Evolutionary conservation across 2,113 vertebrate genomes (phyloP), one percentile per base, ranked within the genome.

Genomic region (Ranitomeya variabilis): DNA sequence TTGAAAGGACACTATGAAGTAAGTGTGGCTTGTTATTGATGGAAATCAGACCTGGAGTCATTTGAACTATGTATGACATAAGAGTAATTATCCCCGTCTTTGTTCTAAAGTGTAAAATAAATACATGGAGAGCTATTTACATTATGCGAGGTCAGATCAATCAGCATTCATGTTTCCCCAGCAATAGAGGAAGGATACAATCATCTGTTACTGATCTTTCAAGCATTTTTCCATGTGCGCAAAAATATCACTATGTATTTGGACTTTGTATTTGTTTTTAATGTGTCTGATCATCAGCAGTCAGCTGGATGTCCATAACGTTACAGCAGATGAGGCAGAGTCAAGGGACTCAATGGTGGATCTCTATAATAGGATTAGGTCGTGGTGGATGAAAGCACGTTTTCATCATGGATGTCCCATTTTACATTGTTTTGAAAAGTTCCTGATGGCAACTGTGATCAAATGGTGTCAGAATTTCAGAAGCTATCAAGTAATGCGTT

Each of bases 101-200:
- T 88, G 80, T 88, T 88, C 69, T 83, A 12, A 54, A 83, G 87
- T 54, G 80, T 83, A 88, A 88, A 88, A 83, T 88, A 88, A 88
- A 88, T 88, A 88, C 69, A 54, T 80, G 31, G 15, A 76, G 87
- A 55, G 87, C 54, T 88, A 88, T 88, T 88, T 88, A 88, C 87
- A 83, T 83, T 88, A 88, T 14, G 60, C 45, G 12, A 52, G 55
- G 66, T 31, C 80, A 83, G 87, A 83, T 88, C 87, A 88, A 83
- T 88, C 80, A 74, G 80, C 80, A 66, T 83, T 77, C 62, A 88
- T 76, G 80, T 15, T 13, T 45, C 51, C 23, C 14, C 55, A 76
- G 80, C 52, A 73, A 88, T 83, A 62, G 57, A 19, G 6, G n/a
- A 31, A 11, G 57, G 23, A 26, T 54, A 60, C 26, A 87, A 62